These are phyloP conservation scores for Meteorus cinctellus DNA, from an alignment of 2,888 invertebrate genomes.

Conservation along the genomic window DNA sequence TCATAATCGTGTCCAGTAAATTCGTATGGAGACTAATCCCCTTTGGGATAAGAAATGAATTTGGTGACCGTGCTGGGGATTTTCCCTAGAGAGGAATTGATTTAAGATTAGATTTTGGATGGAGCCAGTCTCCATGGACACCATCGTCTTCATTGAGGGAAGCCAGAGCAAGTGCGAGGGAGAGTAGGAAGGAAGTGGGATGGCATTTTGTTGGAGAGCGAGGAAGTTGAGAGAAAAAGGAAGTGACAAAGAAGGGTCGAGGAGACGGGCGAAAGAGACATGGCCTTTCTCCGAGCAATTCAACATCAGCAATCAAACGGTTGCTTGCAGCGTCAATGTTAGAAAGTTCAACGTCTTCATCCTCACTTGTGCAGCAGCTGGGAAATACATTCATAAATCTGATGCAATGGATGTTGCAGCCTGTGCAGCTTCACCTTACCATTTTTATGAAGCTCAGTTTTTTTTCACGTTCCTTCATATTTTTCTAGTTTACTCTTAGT, in stretches of 20 bases:
- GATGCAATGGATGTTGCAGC: conserved; percentile 59
- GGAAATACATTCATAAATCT: conserved; percentile 50
- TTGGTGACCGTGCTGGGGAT: not conserved
- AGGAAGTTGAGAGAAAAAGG: not conserved
- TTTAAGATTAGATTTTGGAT: conserved; percentile 30
- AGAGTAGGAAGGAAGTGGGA: not conserved
- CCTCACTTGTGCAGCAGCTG: conserved; percentile 27
- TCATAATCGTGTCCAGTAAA: conserved; percentile 4
- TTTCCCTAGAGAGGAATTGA: conserved; percentile 23
- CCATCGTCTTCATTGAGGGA: not conserved
- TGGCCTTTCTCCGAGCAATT: conserved; percentile 2
- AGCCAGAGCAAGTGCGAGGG: not conserved
- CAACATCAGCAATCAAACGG: conserved; percentile 30
- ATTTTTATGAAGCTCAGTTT: conserved; percentile 37
- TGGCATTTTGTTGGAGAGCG: not conserved
- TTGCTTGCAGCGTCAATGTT: not conserved
- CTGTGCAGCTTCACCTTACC: conserved; percentile 64
- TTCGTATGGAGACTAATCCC: conserved; percentile 14
- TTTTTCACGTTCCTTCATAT: conserved; percentile 37
- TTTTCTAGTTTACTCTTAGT: conserved; percentile 33
- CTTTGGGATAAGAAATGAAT: conserved; percentile 29
- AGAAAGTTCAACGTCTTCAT: conserved; percentile 24
- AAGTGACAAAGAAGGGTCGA: not conserved
- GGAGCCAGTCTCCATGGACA: conserved; percentile 6
- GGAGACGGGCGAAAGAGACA: not conserved